These are phyloP conservation scores for Tokudaia tokunoshimensis DNA, from an alignment of 2,797 vertebrate genomes.

Conservation along the genomic window DNA sequence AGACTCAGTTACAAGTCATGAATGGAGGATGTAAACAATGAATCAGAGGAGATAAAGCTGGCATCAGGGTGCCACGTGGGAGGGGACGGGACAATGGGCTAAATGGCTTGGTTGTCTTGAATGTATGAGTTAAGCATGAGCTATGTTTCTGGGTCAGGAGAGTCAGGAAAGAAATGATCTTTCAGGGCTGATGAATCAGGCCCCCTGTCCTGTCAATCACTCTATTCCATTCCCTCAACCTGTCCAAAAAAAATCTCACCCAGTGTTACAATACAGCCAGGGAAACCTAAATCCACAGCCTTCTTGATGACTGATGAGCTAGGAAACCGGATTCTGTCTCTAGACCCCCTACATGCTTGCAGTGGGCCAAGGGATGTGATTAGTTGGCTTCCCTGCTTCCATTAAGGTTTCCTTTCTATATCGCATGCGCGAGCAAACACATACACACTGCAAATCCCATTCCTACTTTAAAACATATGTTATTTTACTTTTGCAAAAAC, in stretches of 20 bases:
- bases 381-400: constrained; percentile 23
- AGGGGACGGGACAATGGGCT: no score
- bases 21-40: background rate
- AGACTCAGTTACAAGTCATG: background rate
- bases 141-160: background rate
- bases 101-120: background rate
- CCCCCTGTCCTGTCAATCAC: background rate
- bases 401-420: background rate
- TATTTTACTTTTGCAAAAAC: constrained; percentile 51
- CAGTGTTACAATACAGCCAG: background rate
- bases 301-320: background rate
- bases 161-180: background rate
- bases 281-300: background rate
- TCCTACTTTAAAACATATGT: constrained; percentile 28
- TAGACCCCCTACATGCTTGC: background rate
- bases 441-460: background rate
- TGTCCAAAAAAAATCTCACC: background rate
- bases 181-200: background rate
- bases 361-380: background rate
- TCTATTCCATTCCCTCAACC: background rate
- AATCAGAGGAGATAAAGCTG: background rate
- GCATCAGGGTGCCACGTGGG: background rate
- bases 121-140: background rate
- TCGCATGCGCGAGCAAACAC: background rate
- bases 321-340: background rate